These are phyloP conservation scores for Physocephala rufipes DNA, from an alignment of 2,888 invertebrate species.

Conservation along the genomic window DNA sequence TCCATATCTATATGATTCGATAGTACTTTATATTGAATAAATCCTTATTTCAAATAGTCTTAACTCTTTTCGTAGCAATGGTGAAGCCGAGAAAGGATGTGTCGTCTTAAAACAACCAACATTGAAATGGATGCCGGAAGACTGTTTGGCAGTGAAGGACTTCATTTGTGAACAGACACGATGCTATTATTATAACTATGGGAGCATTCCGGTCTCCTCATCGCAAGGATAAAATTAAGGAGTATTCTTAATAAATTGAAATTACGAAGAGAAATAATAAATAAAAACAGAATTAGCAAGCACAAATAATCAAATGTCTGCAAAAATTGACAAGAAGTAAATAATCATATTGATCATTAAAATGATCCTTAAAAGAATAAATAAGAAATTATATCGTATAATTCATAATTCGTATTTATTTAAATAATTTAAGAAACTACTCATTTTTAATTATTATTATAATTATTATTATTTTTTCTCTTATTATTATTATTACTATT, in stretches of 20 bases:
- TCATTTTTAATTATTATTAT: no score
- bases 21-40: not conserved
- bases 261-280: conserved; percentile 23
- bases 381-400: not conserved
- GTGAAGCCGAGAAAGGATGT: conserved; percentile 76
- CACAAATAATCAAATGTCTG: conserved; percentile 35
- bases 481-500: no score
- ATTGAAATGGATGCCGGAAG: conserved; percentile 83
- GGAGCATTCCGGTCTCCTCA: conserved; percentile 87
- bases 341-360: conserved; percentile 43
- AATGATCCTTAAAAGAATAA: conserved; percentile 44
- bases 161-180: conserved; percentile 91
- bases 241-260: conserved; percentile 45
- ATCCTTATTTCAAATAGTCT: not conserved
- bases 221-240: conserved; percentile 84
- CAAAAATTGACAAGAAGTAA: conserved; percentile 41
- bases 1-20: not conserved
- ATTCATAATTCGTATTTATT: no score
- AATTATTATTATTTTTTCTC: no score
- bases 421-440: no score
- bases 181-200: conserved; percentile 91
- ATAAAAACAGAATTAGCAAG: conserved; percentile 39
- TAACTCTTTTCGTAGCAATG: conserved; percentile 67
- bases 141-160: conserved; percentile 84
- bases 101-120: conserved; percentile 81